Base-by-base conservation (phyloP, 1,140 invertebrate genomes). In the Pseudachorutes palmiensis region DNA sequence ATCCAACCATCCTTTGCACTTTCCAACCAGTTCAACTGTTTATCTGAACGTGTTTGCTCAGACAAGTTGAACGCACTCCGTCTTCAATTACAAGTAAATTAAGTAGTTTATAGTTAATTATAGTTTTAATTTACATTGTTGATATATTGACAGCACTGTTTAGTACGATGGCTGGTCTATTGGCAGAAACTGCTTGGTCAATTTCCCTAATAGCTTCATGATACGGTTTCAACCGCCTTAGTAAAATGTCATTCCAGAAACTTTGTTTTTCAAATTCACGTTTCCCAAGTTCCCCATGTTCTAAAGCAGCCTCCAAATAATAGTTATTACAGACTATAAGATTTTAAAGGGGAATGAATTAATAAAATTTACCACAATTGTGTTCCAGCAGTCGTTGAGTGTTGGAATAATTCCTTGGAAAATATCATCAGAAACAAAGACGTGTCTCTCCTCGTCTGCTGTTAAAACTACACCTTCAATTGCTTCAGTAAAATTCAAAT, bases 1-100 rank as follows among this genome's bases (percentile, higher is more conserved):
- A 68, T 61, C 67, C 67, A 68, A 48, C 30, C 49, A 57, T 64
- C 67, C 36, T 68, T 68, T 30, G 48, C 65, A 33, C 45, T 36
- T 5, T 68, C 67, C 2, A 64, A 24, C 31, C 65, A 51, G 9
- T 14, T 12, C 30, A 64, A 19, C 2, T 57, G 22, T 19, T 57
- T 26, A n/a, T 41, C 14, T 28, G 30, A 33, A 9, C 19, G 36
- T 1, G 33, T 29, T 2, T 19, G 5, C 3, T 64, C 33, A 12
- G 61, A 41, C 3, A 49, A 45, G 12, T 14, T 5, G 28, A 22
- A 12, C 2, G 41, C n/a, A 28, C 28, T 26, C 1, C 14, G 1
- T 5, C 66, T 67, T 12, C 14, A 16, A 60, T 24, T 3, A 22
- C 2, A 61, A 12, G 12, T 5, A 30, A 48, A 12, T n/a, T 2